Evolutionary conservation across 2,797 vertebrate species (phyloP).

Genomic region (Menidia menidia): DNA sequence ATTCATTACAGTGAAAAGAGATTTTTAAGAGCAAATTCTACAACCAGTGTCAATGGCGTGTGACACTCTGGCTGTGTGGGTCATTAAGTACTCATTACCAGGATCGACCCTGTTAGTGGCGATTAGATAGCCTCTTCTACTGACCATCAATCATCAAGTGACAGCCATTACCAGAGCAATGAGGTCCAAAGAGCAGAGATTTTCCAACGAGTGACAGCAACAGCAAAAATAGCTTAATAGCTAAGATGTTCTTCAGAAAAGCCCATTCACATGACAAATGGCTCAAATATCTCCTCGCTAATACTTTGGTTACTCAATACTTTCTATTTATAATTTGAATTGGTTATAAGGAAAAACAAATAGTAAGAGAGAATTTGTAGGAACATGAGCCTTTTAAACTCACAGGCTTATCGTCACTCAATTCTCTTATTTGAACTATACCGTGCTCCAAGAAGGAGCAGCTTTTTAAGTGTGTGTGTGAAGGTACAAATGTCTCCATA

Average conservation of each 20-base stretch:
- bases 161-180: constrained; percentile 6
- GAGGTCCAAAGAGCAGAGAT: constrained; percentile 58
- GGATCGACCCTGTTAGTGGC: constrained; percentile 29
- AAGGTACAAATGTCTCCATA: constrained; percentile 41
- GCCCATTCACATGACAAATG: too few relatives aligned
- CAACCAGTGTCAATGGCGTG: background rate
- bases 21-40: background rate
- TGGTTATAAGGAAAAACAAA: background rate
- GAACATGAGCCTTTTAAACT: background rate
- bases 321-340: too few relatives aligned
- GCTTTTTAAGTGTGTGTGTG: constrained; percentile 19
- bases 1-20: background rate
- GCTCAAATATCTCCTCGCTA: too few relatives aligned
- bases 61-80: background rate
- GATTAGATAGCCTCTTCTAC: constrained; percentile 69
- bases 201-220: background rate
- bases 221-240: background rate
- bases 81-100: constrained; percentile 61
- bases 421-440: constrained; percentile 24
- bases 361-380: background rate
- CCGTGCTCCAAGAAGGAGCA: constrained; percentile 34
- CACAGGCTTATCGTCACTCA: constrained; percentile 6
- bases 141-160: constrained; percentile 53
- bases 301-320: background rate
- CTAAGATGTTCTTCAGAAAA: too few relatives aligned